phyloP scores from a whole-genome alignment of 1,140 invertebrate species.

The Drosophila varians region DNA sequence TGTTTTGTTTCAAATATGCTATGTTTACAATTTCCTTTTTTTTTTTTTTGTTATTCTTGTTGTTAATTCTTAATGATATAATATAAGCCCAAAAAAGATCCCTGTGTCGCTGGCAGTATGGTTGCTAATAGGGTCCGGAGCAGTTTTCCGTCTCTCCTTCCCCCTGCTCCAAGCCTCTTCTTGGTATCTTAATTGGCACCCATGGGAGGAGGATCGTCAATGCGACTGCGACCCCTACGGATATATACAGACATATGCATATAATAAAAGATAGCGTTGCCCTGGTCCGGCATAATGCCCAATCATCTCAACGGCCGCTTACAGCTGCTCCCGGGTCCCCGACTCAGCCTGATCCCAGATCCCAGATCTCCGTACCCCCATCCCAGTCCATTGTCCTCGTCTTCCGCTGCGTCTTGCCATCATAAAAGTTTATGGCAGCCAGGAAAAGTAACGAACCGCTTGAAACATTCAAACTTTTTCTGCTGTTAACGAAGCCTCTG shows the following conservation, averaged over 20 bases:
- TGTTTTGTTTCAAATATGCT: too few relatives aligned
- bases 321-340: constrained; percentile 41
- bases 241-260: constrained; percentile 21
- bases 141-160: constrained; percentile 5
- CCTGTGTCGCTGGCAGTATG: constrained; percentile 20
- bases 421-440: constrained; percentile 56
- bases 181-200: constrained; percentile 58
- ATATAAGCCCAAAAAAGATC: not conserved
- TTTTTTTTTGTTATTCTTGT: too few relatives aligned
- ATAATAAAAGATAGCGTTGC: constrained; percentile 15
- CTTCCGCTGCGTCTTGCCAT: constrained; percentile 34
- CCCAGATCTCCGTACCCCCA: constrained; percentile 7
- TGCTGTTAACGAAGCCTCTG: constrained; percentile 33
- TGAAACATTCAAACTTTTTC: constrained; percentile 43
- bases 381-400: constrained; percentile 40
- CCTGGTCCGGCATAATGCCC: constrained; percentile 44
- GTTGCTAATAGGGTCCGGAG: constrained; percentile 47
- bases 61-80: too few relatives aligned
- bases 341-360: constrained; percentile 4
- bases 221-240: constrained; percentile 45
- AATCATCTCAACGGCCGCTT: constrained; percentile 52
- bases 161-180: constrained; percentile 20
- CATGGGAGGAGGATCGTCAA: constrained; percentile 36
- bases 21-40: too few relatives aligned
- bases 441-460: constrained; percentile 46